These are phyloP conservation scores for Orientallactaga sibirica DNA, from an alignment of 2,797 vertebrate genomes.

Conservation along the genomic window DNA sequence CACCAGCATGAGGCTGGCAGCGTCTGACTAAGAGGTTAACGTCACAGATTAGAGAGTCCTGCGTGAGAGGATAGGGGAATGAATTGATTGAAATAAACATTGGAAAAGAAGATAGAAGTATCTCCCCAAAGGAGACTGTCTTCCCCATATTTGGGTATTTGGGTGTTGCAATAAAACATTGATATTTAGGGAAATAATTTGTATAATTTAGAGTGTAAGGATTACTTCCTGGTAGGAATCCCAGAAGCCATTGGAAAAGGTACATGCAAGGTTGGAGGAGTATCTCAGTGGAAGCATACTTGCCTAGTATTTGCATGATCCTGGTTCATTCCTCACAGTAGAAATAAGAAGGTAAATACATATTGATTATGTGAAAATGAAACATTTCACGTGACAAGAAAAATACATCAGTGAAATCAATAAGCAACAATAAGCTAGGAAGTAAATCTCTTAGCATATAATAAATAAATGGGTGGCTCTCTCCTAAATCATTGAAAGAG, in stretches of 20 bases:
- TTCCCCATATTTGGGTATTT: neutral
- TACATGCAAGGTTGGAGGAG: neutral
- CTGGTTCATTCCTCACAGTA: neutral
- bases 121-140: neutral
- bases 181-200: neutral
- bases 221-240: neutral
- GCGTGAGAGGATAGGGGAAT: neutral
- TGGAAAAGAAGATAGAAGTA: neutral
- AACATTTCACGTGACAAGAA: constrained; percentile 27
- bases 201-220: neutral
- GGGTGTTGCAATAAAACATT: neutral
- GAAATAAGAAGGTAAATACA: neutral
- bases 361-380: neutral
- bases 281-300: neutral
- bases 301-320: neutral
- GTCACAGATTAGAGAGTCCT: neutral
- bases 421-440: neutral
- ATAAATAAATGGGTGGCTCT: neutral
- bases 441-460: neutral
- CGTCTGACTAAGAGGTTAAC: neutral
- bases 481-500: constrained; percentile 11
- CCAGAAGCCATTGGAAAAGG: neutral
- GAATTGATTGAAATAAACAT: neutral
- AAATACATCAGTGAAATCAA: constrained; percentile 34
- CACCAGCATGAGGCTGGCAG: no score